A percentile compares a stretch with the other conserved stretches of the same genome.
These are phyloP conservation scores for Mayetiola destructor DNA, from an alignment of 2,888 invertebrate genomes.

Conservation along the genomic window DNA sequence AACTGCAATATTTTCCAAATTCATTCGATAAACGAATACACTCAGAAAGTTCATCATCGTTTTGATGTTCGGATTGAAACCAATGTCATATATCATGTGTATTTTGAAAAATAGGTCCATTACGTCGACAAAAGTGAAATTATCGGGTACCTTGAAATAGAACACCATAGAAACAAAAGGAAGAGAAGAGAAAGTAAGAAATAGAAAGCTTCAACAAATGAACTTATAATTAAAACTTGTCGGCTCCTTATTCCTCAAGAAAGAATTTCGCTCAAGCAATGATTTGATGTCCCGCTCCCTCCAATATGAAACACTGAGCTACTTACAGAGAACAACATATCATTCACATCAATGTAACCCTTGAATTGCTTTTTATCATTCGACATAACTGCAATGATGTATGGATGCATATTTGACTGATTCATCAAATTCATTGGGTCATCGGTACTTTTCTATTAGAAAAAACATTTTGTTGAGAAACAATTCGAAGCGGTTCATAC, in stretches of 20 bases:
- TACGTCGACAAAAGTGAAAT: neutral
- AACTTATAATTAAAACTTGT: neutral
- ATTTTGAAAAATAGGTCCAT: neutral
- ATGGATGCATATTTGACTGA: neutral
- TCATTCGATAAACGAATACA: neutral
- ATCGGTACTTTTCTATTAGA: neutral
- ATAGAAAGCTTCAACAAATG: neutral
- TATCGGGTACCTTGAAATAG: neutral
- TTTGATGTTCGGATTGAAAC: neutral
- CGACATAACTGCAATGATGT: neutral
- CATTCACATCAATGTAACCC: neutral
- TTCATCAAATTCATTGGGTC: neutral
- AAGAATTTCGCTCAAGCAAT: neutral
- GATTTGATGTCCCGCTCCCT: neutral
- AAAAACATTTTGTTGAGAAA: neutral
- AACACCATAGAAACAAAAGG: no score
- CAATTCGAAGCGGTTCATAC: no score
- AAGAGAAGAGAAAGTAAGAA: neutral
- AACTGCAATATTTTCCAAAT: neutral
- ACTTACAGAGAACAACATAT: neutral
- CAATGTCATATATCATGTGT: neutral
- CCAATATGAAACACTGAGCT: neutral
- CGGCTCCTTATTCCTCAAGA: neutral
- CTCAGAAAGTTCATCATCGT: neutral
- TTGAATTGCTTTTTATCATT: neutral